phyloP scores from a whole-genome alignment of 2,797 vertebrate species.

The Poecilia wingei region DNA sequence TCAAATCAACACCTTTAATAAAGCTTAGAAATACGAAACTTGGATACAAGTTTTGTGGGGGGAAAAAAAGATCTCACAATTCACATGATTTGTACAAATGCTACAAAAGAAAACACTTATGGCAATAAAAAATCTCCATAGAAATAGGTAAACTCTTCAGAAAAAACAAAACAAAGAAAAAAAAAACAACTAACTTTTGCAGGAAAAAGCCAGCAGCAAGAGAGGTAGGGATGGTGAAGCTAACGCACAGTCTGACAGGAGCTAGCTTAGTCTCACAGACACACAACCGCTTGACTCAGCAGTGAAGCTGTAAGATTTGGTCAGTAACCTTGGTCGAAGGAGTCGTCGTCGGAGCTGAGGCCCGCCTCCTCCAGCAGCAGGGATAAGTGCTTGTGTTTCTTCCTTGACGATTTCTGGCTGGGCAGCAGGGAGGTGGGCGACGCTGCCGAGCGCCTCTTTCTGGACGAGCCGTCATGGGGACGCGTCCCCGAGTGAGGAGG shows the following conservation, averaged over 20 bases:
- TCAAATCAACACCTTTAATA: conserved; percentile 98
- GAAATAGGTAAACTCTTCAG: conserved; percentile 64
- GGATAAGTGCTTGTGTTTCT: conserved; percentile 93
- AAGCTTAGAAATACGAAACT: conserved; percentile 92
- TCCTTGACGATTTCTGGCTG: conserved; percentile 83
- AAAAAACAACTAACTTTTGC: conserved; percentile 44
- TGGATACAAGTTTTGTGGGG: conserved; percentile 89
- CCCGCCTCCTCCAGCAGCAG: conserved; percentile 92
- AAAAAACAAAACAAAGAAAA: conserved; percentile 23
- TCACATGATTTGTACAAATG: conserved; percentile 89
- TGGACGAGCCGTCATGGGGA: conserved; percentile 61
- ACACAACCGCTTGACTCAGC: conserved; percentile 40
- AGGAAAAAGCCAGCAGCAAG: conserved; percentile 71
- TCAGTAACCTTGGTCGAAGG: conserved; percentile 99
- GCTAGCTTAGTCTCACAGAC: conserved; percentile 54
- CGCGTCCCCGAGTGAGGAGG: conserved; percentile 80
- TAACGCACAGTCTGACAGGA: conserved; percentile 62
- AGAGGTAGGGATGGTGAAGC: conserved; percentile 72
- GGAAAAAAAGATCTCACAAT: conserved; percentile 84
- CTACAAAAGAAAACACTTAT: conserved; percentile 79
- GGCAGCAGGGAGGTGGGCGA: conserved; percentile 81
- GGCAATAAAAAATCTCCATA: conserved; percentile 79
- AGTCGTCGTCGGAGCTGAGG: conserved; percentile 95
- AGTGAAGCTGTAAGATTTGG: conserved; percentile 71
- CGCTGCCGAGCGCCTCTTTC: conserved; percentile 77